Base-by-base conservation (phyloP, 2,888 invertebrate species). In the Watsonalla binaria region DNA sequence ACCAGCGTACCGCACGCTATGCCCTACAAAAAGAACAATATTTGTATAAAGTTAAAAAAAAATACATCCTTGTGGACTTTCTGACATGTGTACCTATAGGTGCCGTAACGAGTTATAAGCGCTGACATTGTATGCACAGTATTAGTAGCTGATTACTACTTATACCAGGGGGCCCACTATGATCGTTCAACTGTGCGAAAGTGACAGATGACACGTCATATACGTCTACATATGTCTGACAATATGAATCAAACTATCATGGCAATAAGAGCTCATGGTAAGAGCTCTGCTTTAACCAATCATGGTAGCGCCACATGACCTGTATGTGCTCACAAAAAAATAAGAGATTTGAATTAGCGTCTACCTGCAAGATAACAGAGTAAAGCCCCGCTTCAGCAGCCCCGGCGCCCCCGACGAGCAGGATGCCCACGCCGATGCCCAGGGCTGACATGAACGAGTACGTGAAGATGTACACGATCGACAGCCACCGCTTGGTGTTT, bases 1-100 rank as follows among this genome's bases (percentile, higher is more conserved):
- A 98, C 88, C 51, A 99, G 92, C 0, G 98, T 98, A 0, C 98
- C 98, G 59, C 96, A 88, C 6, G 90, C 98, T 47, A 98, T 82
- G 11, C 97, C 98, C 93, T 98, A 94, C n/a, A 88, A 70, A 50
- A 39, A 49, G 0, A 37, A 50, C 46, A 49, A n/a, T 34, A 13
- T 24, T 48, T 46, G 5, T n/a, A 15, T 46, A n/a, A n/a, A n/a
- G n/a, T n/a, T n/a, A n/a, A n/a, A n/a, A n/a, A n/a, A n/a, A n/a
- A n/a, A n/a, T n/a, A n/a, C n/a, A n/a, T n/a, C n/a, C n/a, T n/a
- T n/a, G n/a, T n/a, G n/a, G n/a, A n/a, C n/a, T n/a, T n/a, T n/a
- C n/a, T n/a, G n/a, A n/a, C n/a, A n/a, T n/a, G n/a, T n/a, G n/a
- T 46, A 13, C 14, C 24, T 24, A 24, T 24, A 24, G 24, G 4